Evolutionary conservation across 2,113 vertebrate genomes (phyloP).

Genomic region (Mixornis gularis): DNA sequence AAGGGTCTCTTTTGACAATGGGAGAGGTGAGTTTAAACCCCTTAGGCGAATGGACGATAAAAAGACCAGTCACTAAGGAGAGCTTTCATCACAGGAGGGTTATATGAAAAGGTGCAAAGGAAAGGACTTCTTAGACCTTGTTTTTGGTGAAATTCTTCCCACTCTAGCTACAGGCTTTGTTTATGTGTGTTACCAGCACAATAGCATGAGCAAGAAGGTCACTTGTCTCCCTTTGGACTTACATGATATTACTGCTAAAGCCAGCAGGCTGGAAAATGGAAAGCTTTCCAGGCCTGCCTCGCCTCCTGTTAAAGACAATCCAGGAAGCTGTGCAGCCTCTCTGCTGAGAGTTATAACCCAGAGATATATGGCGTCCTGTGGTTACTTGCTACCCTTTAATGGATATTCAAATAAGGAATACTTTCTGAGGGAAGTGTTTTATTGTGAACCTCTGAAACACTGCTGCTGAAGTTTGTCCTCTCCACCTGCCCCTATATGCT

Average conservation of each 20-base stretch:
- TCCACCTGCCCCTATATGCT: background rate
- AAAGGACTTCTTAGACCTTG: background rate
- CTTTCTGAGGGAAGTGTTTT: background rate
- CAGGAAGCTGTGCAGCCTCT: background rate
- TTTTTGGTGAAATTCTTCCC: background rate
- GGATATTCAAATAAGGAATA: background rate
- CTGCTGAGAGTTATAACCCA: background rate
- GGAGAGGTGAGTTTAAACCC: background rate
- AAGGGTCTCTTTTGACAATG: background rate
- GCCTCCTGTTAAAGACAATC: background rate
- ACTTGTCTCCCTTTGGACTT: slow-evolving; percentile 46
- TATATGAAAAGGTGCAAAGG: background rate
- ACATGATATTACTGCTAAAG: slow-evolving; percentile 31
- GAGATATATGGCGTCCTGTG: background rate
- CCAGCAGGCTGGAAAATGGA: slow-evolving; percentile 49
- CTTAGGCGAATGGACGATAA: background rate
- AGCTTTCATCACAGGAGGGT: background rate
- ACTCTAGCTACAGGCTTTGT: slow-evolving; percentile 34
- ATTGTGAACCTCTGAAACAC: background rate
- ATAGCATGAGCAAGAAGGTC: slow-evolving; percentile 45
- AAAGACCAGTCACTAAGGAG: background rate
- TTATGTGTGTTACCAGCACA: slow-evolving; percentile 43
- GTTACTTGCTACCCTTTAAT: background rate
- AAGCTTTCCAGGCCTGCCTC: slow-evolving; percentile 5
- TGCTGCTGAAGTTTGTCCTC: background rate